These are phyloP conservation scores for Disparrhopalites patrizii DNA, from an alignment of 2,888 invertebrate genomes.

Conservation along the genomic window DNA sequence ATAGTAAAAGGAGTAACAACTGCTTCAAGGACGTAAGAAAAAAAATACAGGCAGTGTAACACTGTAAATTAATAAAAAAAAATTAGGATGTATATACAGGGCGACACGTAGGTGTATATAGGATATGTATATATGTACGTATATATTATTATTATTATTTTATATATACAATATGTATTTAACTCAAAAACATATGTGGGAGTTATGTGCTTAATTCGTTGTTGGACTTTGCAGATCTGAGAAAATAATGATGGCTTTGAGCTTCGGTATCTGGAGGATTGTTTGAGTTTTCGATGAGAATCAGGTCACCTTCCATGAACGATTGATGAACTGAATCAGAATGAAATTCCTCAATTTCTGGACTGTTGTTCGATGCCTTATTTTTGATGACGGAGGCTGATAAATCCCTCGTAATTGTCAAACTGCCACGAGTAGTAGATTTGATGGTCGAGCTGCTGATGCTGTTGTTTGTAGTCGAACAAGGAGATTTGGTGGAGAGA, in stretches of 20 bases:
- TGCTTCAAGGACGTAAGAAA: too few relatives aligned
- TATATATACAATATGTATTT: too few relatives aligned
- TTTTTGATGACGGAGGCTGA: background rate
- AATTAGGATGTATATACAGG: too few relatives aligned
- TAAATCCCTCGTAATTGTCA: background rate
- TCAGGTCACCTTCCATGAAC: constrained; percentile 18
- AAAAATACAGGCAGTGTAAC: too few relatives aligned
- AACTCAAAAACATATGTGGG: too few relatives aligned
- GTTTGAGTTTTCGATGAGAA: constrained; percentile 13
- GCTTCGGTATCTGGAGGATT: background rate
- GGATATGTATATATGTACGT: too few relatives aligned
- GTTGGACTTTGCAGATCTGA: background rate
- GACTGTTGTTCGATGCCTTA: background rate
- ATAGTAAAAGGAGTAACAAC: too few relatives aligned
- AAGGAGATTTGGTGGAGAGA: background rate
- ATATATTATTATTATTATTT: too few relatives aligned
- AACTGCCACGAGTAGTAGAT: background rate
- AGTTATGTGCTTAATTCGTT: constrained; percentile 10
- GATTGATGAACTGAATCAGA: constrained; percentile 9
- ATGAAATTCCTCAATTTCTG: background rate
- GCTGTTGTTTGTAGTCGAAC: background rate
- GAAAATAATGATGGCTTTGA: constrained; percentile 13
- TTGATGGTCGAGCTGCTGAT: background rate
- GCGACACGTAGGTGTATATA: too few relatives aligned
- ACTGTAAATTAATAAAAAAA: too few relatives aligned